Evolutionary conservation across 2,888 invertebrate species (phyloP), one percentile per base, ranked within the genome.

Genomic region (Sarcophaga rosellei): DNA sequence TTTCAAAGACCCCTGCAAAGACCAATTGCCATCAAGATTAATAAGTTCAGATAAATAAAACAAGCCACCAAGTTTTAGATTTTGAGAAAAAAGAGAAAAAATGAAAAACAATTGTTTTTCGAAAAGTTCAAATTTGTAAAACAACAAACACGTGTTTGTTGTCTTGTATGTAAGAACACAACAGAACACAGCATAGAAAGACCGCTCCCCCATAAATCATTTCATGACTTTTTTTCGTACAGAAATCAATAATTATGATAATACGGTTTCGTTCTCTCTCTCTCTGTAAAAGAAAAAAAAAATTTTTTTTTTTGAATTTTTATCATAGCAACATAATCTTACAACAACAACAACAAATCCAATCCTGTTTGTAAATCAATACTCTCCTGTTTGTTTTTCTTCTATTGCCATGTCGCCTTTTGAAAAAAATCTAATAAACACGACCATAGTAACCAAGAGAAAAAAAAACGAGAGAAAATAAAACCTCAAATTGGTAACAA

Each of bases 131-230:
- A 53, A 78, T 35, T 25, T 69, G 25, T 66, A 21, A 17, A 68
- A 68, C 57, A 76, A 45, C 69, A 81, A 85, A 75, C 85, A 85
- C 82, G 79, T 85, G 85, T 75, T 76, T 62, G 23, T 44, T n/a
- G 10, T 63, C n/a, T 70, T 72, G 21, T 47, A 72, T 62, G n/a
- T 72, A 35, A 66, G 61, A 72, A 66, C 57, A 74, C 23, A 5
- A 75, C 62, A 76, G 10, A 81, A 10, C 17, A 10, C 17, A 25
- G 8, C 44, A 35, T 17, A 62, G 53, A 59, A 65, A 59, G 59
- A 59, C 85, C 85, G 79, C 81, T 85, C 82, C 85, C 78, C 70
- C 65, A 75, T 66, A 79, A 79, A 78, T 78, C 65, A 74, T 70
- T 74, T 72, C 61, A 66, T 63, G 59, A 61, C 20, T 77, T 76